Conservation (phyloP, 2,888 invertebrate species). For the Ormyrus thymus region DNA sequence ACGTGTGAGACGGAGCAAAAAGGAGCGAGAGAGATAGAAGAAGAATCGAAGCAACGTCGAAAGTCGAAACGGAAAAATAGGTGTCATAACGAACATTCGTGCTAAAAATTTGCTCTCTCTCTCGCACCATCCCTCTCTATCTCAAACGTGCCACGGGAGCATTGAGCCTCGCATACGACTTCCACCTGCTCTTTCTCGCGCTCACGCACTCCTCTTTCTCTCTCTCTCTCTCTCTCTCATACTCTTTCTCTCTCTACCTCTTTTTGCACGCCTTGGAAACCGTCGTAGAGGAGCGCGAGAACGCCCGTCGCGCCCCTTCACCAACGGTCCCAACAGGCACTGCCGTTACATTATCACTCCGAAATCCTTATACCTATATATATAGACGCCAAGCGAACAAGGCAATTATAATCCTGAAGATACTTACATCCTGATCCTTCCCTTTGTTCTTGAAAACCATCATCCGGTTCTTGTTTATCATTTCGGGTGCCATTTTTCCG, state of each 20-base stretch:
- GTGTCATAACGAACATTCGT: slow-evolving; percentile 42
- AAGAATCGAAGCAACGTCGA: slow-evolving; percentile 16
- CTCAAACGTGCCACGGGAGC: slow-evolving; percentile 10
- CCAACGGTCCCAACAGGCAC: slow-evolving; percentile 44
- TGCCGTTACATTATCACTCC: not conserved
- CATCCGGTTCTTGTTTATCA: slow-evolving; percentile 89
- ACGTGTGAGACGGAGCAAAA: not conserved
- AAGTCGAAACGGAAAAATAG: too few species aligned
- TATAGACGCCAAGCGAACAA: not conserved
- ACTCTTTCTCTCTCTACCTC: slow-evolving; percentile 27
- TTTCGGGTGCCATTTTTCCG: slow-evolving; percentile 85
- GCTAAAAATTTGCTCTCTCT: slow-evolving; percentile 34
- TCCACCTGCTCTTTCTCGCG: slow-evolving; percentile 35
- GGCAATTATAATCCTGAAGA: not conserved
- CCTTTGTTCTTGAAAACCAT: slow-evolving; percentile 99
- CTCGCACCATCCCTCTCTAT: slow-evolving; percentile 1
- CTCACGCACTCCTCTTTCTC: not conserved
- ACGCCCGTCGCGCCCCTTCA: slow-evolving; percentile 49
- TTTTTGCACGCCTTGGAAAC: slow-evolving; percentile 52
- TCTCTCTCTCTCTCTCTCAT: slow-evolving; percentile 17
- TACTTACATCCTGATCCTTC: slow-evolving; percentile 98
- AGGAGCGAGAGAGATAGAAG: not conserved
- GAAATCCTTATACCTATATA: too few species aligned
- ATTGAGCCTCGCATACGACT: slow-evolving; percentile 21
- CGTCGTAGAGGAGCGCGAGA: slow-evolving; percentile 40